A percentile compares a stretch with the other conserved stretches of the same genome.
Evolutionary conservation across 2,888 invertebrate genomes (phyloP).

Genomic region (Ophion costatus): DNA sequence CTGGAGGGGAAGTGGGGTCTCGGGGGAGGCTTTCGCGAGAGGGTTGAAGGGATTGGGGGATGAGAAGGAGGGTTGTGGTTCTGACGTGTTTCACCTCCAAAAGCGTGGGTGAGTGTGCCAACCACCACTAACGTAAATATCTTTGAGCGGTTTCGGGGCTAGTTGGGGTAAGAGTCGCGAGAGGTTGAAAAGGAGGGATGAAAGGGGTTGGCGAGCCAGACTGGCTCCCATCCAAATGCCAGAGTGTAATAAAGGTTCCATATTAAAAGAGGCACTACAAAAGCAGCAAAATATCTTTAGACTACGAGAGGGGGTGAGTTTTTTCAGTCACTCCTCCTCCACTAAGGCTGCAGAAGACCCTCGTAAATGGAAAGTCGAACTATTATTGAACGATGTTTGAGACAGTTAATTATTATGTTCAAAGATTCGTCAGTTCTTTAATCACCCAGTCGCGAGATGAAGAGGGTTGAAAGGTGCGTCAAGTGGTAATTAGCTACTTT

Average conservation of each 20-base stretch:
- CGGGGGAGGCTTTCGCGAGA: slow-evolving; percentile 26
- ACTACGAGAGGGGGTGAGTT: neutral
- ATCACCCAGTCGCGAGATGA: neutral
- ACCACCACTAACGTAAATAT: slow-evolving; percentile 67
- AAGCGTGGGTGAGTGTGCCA: slow-evolving; percentile 54
- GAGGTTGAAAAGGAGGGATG: slow-evolving; percentile 13
- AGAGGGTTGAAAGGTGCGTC: neutral
- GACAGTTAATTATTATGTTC: slow-evolving; percentile 18
- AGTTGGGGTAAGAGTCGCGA: slow-evolving; percentile 22
- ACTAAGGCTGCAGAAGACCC: neutral
- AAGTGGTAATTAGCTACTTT: slow-evolving; percentile 5
- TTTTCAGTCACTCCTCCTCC: slow-evolving; percentile 2
- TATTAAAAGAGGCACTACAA: slow-evolving; percentile 68
- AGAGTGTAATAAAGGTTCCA: slow-evolving; percentile 70
- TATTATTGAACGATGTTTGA: slow-evolving; percentile 14
- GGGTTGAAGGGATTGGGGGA: slow-evolving; percentile 20
- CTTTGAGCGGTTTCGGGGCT: slow-evolving; percentile 59
- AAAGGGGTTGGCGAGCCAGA: slow-evolving; percentile 49
- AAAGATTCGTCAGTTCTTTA: neutral
- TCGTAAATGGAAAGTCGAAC: slow-evolving; percentile 14
- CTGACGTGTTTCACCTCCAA: slow-evolving; percentile 50
- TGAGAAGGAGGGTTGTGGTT: slow-evolving; percentile 41
- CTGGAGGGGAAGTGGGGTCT: slow-evolving; percentile 21
- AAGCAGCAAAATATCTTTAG: slow-evolving; percentile 55
- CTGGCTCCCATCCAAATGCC: slow-evolving; percentile 74